Evolutionary conservation across 1,140 invertebrate species (phyloP).

Genomic region (Leptopilina clavipes): DNA sequence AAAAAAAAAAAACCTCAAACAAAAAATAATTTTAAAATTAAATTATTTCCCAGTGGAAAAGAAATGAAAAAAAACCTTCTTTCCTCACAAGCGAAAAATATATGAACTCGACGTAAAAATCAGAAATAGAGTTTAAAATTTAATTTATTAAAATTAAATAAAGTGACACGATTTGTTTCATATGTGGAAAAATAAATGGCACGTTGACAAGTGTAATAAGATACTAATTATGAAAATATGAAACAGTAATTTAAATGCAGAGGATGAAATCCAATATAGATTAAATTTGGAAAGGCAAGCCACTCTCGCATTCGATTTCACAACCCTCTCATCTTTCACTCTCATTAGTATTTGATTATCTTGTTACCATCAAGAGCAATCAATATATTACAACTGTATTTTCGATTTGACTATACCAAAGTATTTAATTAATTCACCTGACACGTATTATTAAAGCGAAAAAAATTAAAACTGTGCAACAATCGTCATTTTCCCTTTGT

Average conservation of each 20-base stretch:
- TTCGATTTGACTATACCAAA: slow-evolving; percentile 2
- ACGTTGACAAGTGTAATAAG: slow-evolving; percentile 15
- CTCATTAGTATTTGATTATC: slow-evolving; percentile 20
- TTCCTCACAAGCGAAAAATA: too few species aligned
- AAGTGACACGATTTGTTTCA: neutral
- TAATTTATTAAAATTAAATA: neutral
- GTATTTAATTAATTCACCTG: neutral
- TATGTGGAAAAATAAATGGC: neutral
- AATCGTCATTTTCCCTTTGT: neutral
- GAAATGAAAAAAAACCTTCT: too few species aligned
- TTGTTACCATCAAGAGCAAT: slow-evolving; percentile 15
- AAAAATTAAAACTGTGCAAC: neutral
- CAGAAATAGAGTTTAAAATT: neutral
- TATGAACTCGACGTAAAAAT: neutral
- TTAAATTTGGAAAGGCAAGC: slow-evolving; percentile 19
- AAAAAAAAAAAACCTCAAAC: too few species aligned
- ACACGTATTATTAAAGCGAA: neutral
- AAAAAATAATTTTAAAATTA: neutral
- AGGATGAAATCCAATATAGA: slow-evolving; percentile 8
- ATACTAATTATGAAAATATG: slow-evolving; percentile 17
- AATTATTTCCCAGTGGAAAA: too few species aligned
- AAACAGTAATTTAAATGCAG: slow-evolving; percentile 16
- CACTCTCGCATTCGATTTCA: slow-evolving; percentile 10
- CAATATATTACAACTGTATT: slow-evolving; percentile 8
- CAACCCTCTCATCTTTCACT: slow-evolving; percentile 18